phyloP scores from a whole-genome alignment of 2,888 invertebrate species.

The Aspidiotus destructor region DNA sequence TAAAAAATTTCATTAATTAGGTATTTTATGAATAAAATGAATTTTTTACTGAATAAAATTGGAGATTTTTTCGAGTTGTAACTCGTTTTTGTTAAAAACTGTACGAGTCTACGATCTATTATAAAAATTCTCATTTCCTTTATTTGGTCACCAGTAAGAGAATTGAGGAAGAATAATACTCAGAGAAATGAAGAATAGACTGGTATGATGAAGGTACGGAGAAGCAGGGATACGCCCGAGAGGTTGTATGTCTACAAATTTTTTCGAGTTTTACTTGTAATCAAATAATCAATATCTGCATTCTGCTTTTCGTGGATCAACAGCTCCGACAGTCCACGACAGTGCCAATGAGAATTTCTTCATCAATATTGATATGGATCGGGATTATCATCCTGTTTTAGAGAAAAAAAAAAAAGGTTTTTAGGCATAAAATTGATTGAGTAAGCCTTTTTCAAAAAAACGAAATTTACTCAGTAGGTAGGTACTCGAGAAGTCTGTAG shows the following conservation, averaged over 20 bases:
- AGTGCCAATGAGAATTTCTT: slow-evolving; percentile 58
- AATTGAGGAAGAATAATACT: no score
- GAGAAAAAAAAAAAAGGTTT: neutral
- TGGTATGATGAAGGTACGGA: no score
- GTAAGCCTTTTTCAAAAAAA: neutral
- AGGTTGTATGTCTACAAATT: no score
- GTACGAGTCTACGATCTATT: no score
- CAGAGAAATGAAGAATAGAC: no score
- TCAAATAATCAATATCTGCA: slow-evolving; percentile 62
- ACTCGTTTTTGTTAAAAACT: no score
- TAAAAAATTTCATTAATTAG: slow-evolving; percentile 12
- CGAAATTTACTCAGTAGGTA: no score
- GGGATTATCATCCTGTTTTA: slow-evolving; percentile 54
- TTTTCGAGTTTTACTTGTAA: slow-evolving; percentile 49
- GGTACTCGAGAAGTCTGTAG: neutral
- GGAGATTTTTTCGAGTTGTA: no score
- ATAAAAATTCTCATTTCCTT: slow-evolving; percentile 8
- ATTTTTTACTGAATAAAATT: no score
- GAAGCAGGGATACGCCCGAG: no score
- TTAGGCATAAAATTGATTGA: neutral
- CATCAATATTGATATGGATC: slow-evolving; percentile 52
- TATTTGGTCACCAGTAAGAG: neutral
- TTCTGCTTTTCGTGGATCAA: slow-evolving; percentile 67
- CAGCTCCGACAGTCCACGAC: slow-evolving; percentile 57
- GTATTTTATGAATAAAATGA: no score